phyloP scores from a whole-genome alignment of 1,140 invertebrate species.

The Drosophila athabasca region DNA sequence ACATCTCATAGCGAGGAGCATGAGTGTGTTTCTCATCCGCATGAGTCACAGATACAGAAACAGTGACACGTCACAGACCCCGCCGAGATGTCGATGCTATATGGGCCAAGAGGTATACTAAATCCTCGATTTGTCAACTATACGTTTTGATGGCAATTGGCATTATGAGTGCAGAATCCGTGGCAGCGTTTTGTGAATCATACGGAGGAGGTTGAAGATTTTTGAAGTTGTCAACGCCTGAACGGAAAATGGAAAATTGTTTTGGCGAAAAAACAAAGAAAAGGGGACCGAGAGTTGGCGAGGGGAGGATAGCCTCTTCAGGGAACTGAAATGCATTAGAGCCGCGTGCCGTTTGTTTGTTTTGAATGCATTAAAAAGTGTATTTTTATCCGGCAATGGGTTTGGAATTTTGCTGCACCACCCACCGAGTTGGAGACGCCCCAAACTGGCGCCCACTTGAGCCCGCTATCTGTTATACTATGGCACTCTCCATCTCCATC shows the following conservation, averaged over 20 bases:
- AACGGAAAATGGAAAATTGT: constrained; percentile 11
- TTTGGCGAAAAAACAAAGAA: constrained; percentile 6
- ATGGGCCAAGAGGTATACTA: constrained; percentile 17
- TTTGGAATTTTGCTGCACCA: constrained; percentile 41
- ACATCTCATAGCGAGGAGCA: constrained; percentile 23
- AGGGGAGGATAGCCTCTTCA: constrained; percentile 9
- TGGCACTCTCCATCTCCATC: not conserved
- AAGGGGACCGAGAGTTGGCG: constrained; percentile 27
- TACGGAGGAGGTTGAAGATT: constrained; percentile 32
- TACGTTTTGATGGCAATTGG: constrained; percentile 50
- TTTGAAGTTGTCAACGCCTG: constrained; percentile 63
- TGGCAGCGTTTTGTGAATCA: constrained; percentile 51
- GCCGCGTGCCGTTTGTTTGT: constrained; percentile 15
- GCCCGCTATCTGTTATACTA: constrained; percentile 27
- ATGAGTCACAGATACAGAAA: constrained; percentile 30
- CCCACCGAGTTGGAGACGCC: constrained; percentile 52
- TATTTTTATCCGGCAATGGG: constrained; percentile 47
- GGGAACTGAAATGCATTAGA: constrained; percentile 53
- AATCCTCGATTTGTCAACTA: constrained; percentile 59
- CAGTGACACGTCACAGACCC: constrained; percentile 37
- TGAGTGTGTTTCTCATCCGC: constrained; percentile 38
- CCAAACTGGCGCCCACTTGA: constrained; percentile 61
- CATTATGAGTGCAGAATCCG: constrained; percentile 22
- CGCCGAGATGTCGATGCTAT: constrained; percentile 27
- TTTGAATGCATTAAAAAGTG: constrained; percentile 57